Conservation (phyloP, 2,888 invertebrate species). For the Pandemis cinnamomeana region DNA sequence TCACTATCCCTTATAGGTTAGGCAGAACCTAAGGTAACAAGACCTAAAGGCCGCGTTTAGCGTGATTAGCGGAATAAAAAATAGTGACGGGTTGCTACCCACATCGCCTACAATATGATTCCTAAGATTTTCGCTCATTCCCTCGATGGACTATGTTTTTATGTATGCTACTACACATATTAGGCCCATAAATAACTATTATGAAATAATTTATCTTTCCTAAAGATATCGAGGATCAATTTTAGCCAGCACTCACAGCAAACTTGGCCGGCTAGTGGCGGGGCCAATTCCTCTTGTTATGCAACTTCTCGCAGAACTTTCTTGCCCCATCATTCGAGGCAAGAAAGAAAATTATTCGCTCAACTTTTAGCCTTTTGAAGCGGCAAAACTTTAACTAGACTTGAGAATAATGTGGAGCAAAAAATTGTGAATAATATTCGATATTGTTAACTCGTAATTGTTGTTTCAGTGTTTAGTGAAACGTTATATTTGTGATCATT, state of each 20-base stretch:
- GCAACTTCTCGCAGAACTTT: constrained; percentile 24
- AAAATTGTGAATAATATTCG: neutral
- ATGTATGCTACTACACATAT: too few species aligned
- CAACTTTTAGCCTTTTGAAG: constrained; percentile 36
- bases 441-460: neutral
- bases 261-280: constrained; percentile 4
- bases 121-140: too few species aligned
- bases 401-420: constrained; percentile 20
- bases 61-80: too few species aligned
- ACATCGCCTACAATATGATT: too few species aligned
- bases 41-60: too few species aligned
- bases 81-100: too few species aligned
- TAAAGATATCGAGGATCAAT: neutral
- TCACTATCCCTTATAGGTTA: too few species aligned
- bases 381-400: constrained; percentile 22
- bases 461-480: neutral
- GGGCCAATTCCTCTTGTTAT: constrained; percentile 34
- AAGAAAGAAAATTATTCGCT: constrained; percentile 36
- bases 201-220: too few species aligned
- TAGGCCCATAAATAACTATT: too few species aligned
- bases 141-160: too few species aligned
- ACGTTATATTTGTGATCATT: too few species aligned
- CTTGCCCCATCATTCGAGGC: constrained; percentile 31
- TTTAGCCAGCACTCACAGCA: neutral
- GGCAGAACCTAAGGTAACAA: too few species aligned